phyloP scores from a whole-genome alignment of 2,113 vertebrate species.

The Cariama cristata region DNA sequence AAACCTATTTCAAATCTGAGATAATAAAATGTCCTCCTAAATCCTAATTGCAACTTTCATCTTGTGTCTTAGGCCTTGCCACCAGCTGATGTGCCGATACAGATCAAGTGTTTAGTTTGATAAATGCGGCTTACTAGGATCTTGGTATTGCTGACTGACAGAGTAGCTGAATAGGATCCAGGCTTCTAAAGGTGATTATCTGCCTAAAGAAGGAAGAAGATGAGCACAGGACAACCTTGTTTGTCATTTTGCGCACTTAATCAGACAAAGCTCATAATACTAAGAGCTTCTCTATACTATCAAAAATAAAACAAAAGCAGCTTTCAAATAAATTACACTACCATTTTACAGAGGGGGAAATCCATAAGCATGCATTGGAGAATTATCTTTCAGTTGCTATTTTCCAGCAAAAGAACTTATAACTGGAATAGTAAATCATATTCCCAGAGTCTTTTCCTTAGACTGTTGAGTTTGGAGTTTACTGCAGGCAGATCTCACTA shows the following conservation, averaged over 20 bases:
- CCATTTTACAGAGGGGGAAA: constrained; percentile 1
- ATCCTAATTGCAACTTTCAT: constrained; percentile 82
- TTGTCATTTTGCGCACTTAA: constrained; percentile 83
- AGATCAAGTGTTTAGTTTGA: constrained; percentile 87
- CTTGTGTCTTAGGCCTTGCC: constrained; percentile 72
- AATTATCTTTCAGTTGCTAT: background rate
- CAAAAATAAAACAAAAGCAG: constrained; percentile 82
- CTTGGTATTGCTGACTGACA: constrained; percentile 71
- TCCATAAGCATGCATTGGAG: background rate
- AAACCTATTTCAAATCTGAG: constrained; percentile 76
- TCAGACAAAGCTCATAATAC: constrained; percentile 77
- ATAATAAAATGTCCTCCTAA: constrained; percentile 82
- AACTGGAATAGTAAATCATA: background rate
- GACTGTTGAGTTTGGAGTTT: background rate
- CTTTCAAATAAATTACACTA: constrained; percentile 70
- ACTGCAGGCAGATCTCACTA: background rate
- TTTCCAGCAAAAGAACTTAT: background rate
- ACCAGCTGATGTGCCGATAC: constrained; percentile 76
- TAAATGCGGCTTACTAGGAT: constrained; percentile 80
- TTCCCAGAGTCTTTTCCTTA: background rate
- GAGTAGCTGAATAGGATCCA: constrained; percentile 82
- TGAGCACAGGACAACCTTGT: constrained; percentile 79
- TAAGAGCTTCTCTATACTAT: constrained; percentile 71
- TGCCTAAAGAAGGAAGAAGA: constrained; percentile 85
- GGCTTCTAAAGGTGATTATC: constrained; percentile 86